phyloP scores from a whole-genome alignment of 2,113 vertebrate species.

The Agelaius phoeniceus region DNA sequence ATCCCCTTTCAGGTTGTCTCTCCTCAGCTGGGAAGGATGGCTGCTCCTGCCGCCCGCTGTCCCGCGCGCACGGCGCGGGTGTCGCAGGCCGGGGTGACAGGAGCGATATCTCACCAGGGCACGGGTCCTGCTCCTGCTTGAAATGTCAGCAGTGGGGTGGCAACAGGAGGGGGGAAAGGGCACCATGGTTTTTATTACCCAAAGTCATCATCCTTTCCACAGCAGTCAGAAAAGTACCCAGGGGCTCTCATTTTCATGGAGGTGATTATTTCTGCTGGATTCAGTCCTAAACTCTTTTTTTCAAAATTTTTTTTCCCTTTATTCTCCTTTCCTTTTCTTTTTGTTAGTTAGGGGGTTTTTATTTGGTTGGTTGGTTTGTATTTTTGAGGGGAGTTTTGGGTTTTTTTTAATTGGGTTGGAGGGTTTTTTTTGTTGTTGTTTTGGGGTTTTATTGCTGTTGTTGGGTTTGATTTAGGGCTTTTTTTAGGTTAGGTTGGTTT shows the following conservation, averaged over 20 bases:
- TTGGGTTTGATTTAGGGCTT: neutral
- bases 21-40: neutral
- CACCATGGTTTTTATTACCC: neutral
- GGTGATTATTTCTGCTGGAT: conserved; percentile 13
- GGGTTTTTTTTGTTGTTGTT: accelerated
- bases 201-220: neutral
- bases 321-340: neutral
- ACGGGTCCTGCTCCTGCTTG: neutral
- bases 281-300: neutral
- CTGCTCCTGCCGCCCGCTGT: neutral
- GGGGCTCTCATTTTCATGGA: neutral
- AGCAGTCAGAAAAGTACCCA: neutral
- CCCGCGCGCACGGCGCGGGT: accelerated
- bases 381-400: neutral
- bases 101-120: neutral
- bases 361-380: neutral
- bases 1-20: neutral
- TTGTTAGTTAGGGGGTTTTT: accelerated
- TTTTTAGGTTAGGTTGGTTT: neutral
- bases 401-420: no score
- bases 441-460: neutral
- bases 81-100: neutral
- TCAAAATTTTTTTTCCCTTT: accelerated
- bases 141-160: neutral
- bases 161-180: neutral